A percentile compares a stretch with the other conserved stretches of the same genome.
Conservation (phyloP, 2,113 vertebrate species). For the Microcebus lehilahytsara region DNA sequence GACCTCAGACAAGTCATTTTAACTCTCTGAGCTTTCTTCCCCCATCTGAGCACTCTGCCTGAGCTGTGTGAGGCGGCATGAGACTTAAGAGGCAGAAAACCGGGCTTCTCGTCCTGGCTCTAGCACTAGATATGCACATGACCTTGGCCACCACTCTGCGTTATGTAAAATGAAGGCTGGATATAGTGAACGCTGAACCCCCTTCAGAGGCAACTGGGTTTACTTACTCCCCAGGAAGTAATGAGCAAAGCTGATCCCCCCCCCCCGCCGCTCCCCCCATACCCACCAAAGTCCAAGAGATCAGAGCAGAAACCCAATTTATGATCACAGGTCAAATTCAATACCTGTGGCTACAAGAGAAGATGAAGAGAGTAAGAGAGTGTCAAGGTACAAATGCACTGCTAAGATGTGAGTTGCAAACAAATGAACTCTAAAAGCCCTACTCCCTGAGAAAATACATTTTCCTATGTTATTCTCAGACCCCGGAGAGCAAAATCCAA, state of each 20-base stretch:
- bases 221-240: neutral
- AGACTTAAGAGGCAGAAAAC: neutral
- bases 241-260: neutral
- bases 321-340: neutral
- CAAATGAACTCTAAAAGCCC: neutral
- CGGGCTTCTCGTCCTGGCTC: neutral
- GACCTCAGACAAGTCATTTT: neutral
- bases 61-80: neutral
- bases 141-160: neutral
- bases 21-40: no score
- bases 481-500: constrained; percentile 25
- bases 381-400: neutral
- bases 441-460: neutral
- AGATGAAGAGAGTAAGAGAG: neutral
- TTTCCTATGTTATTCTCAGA: neutral
- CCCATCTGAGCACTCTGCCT: neutral
- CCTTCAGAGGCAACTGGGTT: neutral
- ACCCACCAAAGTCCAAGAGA: neutral
- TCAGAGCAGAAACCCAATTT: neutral
- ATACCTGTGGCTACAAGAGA: neutral
- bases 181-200: neutral
- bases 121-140: neutral
- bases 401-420: neutral
- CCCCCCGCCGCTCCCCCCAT: neutral
- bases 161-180: neutral